These are phyloP conservation scores for Oceanites oceanicus DNA, from an alignment of 2,113 vertebrate species.

Conservation along the genomic window DNA sequence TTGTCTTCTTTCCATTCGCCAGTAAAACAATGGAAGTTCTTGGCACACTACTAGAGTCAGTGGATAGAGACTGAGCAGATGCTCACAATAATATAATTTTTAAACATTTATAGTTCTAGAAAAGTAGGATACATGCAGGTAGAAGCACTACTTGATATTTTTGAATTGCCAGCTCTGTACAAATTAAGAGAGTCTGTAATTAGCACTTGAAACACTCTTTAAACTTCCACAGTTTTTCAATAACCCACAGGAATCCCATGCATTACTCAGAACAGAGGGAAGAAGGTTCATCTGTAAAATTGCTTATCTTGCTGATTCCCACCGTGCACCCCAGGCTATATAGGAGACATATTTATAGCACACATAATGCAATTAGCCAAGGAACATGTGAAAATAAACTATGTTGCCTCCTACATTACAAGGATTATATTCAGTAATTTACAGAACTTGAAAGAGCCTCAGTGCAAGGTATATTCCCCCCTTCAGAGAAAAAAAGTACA, in stretches of 20 bases:
- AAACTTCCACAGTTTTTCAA: slow-evolving; percentile 40
- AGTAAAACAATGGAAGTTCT: neutral
- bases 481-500: neutral
- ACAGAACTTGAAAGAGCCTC: slow-evolving; percentile 10
- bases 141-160: slow-evolving; percentile 40
- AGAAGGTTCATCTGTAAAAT: neutral
- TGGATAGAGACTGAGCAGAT: slow-evolving; percentile 1
- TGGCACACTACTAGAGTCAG: neutral
- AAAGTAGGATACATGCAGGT: slow-evolving; percentile 22
- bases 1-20: neutral
- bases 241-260: neutral
- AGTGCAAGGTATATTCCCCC: neutral
- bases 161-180: slow-evolving; percentile 33
- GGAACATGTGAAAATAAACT: slow-evolving; percentile 5
- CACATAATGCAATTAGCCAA: neutral
- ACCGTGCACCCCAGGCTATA: neutral
- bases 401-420: neutral
- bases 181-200: slow-evolving; percentile 16
- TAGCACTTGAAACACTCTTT: slow-evolving; percentile 15
- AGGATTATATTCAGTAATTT: neutral
- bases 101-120: neutral
- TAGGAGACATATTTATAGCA: neutral
- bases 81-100: slow-evolving; percentile 9
- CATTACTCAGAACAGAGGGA: neutral
- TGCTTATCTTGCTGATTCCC: slow-evolving; percentile 21